Conservation (phyloP, 37 sponge, comb jelly and placozoan species). For the Spongia lamella region DNA sequence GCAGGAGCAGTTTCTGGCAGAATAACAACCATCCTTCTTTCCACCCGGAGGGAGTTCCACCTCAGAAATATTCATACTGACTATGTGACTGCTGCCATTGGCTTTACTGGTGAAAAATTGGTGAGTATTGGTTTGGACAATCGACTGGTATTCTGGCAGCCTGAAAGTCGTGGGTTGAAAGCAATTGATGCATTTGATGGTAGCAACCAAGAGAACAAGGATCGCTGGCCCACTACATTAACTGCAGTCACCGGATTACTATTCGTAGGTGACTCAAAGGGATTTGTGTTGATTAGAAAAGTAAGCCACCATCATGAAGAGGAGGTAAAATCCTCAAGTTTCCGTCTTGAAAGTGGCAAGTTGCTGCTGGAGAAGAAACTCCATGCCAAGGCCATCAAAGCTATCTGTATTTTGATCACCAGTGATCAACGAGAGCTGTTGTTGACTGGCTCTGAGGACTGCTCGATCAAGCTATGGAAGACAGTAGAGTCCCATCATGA, state of each 20-base stretch:
- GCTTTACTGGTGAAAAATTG: not conserved
- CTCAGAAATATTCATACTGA: constrained; percentile 20
- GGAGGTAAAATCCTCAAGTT: not conserved
- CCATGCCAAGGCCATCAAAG: constrained; percentile 50
- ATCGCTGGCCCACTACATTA: not conserved
- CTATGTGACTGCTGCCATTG: constrained; percentile 48
- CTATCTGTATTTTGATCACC: too few species aligned
- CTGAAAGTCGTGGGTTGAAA: not conserved
- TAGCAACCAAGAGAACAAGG: not conserved
- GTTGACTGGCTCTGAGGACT: constrained; percentile 79
- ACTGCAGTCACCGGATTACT: not conserved
- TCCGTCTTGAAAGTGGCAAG: not conserved
- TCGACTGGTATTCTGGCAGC: constrained; percentile 1
- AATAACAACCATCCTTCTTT: not conserved
- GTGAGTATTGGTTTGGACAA: constrained; percentile 48
- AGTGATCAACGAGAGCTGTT: constrained; percentile 6
- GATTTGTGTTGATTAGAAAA: not conserved
- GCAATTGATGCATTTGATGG: too few species aligned
- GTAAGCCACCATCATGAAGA: not conserved
- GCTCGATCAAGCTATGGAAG: constrained; percentile 82
- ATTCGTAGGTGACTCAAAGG: not conserved
- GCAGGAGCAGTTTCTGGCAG: constrained; percentile 53
- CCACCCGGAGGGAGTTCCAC: too few species aligned
- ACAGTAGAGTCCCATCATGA: not conserved
- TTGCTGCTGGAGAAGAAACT: constrained; percentile 40